These are phyloP conservation scores for Heliconius hermathena DNA, from an alignment of 1,140 invertebrate species.

Conservation along the genomic window DNA sequence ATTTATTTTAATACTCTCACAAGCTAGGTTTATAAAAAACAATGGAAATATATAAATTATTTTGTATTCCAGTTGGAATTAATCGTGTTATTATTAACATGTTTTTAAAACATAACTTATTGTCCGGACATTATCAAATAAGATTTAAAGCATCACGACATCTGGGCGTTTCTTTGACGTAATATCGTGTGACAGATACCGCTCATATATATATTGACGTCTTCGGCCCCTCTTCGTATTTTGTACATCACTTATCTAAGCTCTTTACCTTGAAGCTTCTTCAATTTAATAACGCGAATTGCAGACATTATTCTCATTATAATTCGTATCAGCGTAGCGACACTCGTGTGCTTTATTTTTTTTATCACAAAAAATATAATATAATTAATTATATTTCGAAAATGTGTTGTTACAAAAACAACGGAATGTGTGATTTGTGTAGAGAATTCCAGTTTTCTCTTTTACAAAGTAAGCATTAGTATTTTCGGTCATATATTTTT, in stretches of 20 bases:
- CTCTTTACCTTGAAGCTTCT: slow-evolving; percentile 76
- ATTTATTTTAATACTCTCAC: too few relatives aligned
- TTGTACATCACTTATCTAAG: slow-evolving; percentile 77
- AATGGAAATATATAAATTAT: not conserved
- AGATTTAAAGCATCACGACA: slow-evolving; percentile 76
- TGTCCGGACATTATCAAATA: slow-evolving; percentile 68
- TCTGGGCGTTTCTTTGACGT: slow-evolving; percentile 80
- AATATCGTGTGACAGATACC: slow-evolving; percentile 74
- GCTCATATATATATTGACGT: slow-evolving; percentile 79
- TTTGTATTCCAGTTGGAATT: not conserved
- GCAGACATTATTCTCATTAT: slow-evolving; percentile 53
- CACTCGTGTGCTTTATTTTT: slow-evolving; percentile 8
- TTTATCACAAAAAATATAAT: slow-evolving; percentile 5
- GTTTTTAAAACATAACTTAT: slow-evolving; percentile 52
- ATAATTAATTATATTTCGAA: slow-evolving; percentile 35
- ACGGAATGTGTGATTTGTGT: slow-evolving; percentile 74
- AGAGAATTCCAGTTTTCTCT: slow-evolving; percentile 70
- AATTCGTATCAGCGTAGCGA: slow-evolving; percentile 45
- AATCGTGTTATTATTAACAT: slow-evolving; percentile 34
- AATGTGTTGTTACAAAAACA: slow-evolving; percentile 77
- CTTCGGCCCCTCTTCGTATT: slow-evolving; percentile 68
- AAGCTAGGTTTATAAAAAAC: not conserved
- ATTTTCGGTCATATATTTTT: not conserved
- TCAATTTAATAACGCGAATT: slow-evolving; percentile 58
- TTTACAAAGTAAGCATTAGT: slow-evolving; percentile 67